Evolutionary conservation across 2,797 vertebrate species (phyloP).

Genomic region (Melanotaenia pygmaea): DNA sequence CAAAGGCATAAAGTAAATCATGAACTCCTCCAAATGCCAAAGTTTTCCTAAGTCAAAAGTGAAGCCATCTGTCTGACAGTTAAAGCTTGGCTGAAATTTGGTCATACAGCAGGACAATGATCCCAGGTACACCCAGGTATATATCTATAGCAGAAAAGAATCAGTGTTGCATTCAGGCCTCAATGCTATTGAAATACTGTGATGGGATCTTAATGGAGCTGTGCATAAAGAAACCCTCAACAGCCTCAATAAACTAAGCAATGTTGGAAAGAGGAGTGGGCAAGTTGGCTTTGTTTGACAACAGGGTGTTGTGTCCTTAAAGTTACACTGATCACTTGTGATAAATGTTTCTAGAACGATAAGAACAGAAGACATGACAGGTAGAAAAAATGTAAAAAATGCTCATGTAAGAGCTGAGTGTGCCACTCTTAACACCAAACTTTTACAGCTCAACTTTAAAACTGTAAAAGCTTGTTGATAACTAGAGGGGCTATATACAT

Average conservation of each 20-base stretch:
- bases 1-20: no score
- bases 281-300: constrained; percentile 19
- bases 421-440: not conserved
- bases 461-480: constrained; percentile 1
- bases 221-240: no score
- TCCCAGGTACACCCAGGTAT: not conserved
- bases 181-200: not conserved
- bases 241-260: no score
- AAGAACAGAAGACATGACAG: not conserved
- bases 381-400: no score
- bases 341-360: not conserved
- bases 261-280: not conserved
- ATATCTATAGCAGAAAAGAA: not conserved
- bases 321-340: not conserved
- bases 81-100: not conserved
- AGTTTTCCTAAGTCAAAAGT: no score
- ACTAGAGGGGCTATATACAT: not conserved
- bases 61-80: no score
- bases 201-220: no score
- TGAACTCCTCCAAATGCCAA: no score
- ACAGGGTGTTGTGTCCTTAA: constrained; percentile 25
- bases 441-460: not conserved
- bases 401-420: not conserved
- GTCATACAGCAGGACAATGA: not conserved
- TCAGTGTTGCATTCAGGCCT: not conserved